Evolutionary conservation across 2,797 vertebrate species (phyloP).

Genomic region (Darevskia mixta): DNA sequence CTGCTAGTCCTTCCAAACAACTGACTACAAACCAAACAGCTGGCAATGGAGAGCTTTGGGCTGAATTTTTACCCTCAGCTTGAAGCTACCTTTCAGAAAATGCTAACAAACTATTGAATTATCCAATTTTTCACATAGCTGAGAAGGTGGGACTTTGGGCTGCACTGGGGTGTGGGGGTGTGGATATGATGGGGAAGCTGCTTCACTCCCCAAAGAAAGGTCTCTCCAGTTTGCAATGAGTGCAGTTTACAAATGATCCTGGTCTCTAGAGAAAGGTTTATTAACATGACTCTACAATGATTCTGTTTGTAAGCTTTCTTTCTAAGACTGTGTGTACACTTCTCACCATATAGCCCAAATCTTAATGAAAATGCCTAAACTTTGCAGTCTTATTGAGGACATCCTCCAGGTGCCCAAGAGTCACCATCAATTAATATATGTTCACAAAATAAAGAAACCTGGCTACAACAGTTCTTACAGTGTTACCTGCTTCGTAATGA

Average conservation of each 20-base stretch:
- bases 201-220: background rate
- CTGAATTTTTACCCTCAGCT: background rate
- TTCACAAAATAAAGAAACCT: constrained; percentile 21
- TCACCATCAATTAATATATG: background rate
- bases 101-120: background rate
- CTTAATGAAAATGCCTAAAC: background rate
- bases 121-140: background rate
- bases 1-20: constrained; percentile 18
- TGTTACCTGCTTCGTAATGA: background rate
- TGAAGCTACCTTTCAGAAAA: background rate
- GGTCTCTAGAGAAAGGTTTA: background rate
- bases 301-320: constrained; percentile 21
- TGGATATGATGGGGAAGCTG: background rate
- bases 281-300: background rate
- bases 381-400: background rate
- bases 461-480: background rate
- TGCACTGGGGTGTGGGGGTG: background rate
- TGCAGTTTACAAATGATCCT: background rate
- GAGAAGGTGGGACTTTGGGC: background rate
- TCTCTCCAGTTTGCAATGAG: background rate
- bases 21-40: constrained; percentile 16
- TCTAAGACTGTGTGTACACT: background rate
- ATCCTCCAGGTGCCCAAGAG: background rate
- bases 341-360: background rate
- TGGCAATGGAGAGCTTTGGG: background rate